phyloP scores from a whole-genome alignment of 2,113 vertebrate genomes.

The Carollia perspicillata region DNA sequence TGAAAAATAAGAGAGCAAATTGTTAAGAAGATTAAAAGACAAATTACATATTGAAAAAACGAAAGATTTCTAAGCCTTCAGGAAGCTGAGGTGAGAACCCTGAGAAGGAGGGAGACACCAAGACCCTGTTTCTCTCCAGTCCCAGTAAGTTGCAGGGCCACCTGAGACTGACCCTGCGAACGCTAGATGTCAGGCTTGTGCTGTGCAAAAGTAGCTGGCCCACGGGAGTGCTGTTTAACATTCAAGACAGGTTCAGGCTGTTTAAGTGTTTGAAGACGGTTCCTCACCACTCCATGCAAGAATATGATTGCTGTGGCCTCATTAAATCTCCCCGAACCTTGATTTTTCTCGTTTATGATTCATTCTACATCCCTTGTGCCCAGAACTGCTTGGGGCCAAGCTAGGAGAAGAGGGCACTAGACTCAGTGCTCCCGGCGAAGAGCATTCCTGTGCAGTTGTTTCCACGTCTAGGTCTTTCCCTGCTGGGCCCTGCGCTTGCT shows the following conservation, averaged over 20 bases:
- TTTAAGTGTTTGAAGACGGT: background rate
- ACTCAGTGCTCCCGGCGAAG: background rate
- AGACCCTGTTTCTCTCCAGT: background rate
- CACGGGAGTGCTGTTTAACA: background rate
- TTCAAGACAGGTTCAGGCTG: background rate
- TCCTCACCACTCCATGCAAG: background rate
- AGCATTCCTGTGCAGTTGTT: background rate
- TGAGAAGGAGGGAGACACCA: background rate
- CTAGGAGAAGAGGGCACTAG: background rate
- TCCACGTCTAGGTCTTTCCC: background rate
- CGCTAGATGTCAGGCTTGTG: conserved; percentile 11
- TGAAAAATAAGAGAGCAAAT: background rate
- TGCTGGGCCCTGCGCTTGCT: background rate
- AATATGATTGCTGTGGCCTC: background rate
- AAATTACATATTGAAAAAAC: background rate
- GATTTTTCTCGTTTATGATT: background rate
- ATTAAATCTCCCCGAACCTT: background rate
- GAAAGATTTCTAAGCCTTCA: background rate
- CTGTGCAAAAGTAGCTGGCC: background rate
- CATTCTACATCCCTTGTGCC: background rate
- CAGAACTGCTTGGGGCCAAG: background rate
- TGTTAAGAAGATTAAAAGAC: background rate
- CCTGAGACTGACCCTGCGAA: background rate
- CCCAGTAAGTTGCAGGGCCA: background rate
- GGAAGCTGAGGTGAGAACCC: background rate